Conservation (phyloP, 1,140 invertebrate genomes). For the Thalassaphorura encarpata region DNA sequence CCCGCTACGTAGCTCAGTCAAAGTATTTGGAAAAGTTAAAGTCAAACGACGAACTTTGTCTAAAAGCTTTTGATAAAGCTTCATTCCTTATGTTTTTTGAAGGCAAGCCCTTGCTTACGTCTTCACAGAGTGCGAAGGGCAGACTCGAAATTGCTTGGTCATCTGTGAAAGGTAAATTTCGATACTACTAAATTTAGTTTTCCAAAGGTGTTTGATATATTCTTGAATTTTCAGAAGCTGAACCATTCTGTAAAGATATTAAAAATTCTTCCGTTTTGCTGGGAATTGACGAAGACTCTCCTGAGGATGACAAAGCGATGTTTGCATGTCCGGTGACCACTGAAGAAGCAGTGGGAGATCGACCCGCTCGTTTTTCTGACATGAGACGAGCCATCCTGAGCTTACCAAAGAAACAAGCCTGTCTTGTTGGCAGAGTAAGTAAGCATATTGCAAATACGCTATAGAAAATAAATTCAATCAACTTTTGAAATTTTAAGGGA, state of each 20-base stretch:
- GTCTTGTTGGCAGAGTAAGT: conserved; percentile 25
- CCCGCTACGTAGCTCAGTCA: conserved; percentile 22
- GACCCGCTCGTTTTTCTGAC: conserved; percentile 26
- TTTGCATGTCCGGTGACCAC: conserved; percentile 22
- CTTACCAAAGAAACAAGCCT: conserved; percentile 13
- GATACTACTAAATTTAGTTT: neutral
- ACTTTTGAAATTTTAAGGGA: conserved; percentile 34
- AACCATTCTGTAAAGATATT: conserved; percentile 17
- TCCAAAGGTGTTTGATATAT: neutral
- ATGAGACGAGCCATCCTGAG: conserved; percentile 28
- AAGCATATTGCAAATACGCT: too few relatives aligned
- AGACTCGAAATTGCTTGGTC: conserved; percentile 20
- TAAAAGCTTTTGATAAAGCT: conserved; percentile 18
- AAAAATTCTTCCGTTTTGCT: conserved; percentile 16
- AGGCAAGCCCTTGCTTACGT: conserved; percentile 16
- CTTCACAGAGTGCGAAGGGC: neutral
- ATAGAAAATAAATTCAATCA: too few relatives aligned
- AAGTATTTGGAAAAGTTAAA: conserved; percentile 32
- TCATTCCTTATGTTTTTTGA: conserved; percentile 23
- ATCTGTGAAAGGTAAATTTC: conserved; percentile 19
- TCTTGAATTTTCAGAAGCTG: conserved; percentile 9
- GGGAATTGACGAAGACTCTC: conserved; percentile 10
- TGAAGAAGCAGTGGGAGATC: conserved; percentile 12
- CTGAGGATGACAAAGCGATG: conserved; percentile 16
- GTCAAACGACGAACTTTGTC: conserved; percentile 27